A percentile compares a stretch with the other conserved stretches of the same genome.
phyloP scores from a whole-genome alignment of 2,113 vertebrate species.

The Erpornis zantholeuca region DNA sequence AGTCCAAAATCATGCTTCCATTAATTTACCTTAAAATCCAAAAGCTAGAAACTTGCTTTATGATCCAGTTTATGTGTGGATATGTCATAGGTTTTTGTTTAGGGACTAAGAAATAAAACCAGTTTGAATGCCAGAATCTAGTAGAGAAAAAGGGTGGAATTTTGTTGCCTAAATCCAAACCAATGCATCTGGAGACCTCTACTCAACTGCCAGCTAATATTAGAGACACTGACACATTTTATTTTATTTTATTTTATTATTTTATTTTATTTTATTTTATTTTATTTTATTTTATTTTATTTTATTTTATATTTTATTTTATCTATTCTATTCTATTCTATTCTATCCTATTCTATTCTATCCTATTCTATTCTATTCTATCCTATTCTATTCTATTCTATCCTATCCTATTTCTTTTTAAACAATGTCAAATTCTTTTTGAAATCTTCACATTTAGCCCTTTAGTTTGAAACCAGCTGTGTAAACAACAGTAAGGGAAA shows the following conservation, averaged over 20 bases:
- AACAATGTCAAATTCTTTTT: not conserved
- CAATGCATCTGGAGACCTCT: rapidly evolving
- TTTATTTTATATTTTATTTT: too few species aligned
- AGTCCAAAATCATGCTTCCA: rapidly evolving
- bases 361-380: too few species aligned
- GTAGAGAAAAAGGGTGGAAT: not conserved
- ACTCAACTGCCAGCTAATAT: not conserved
- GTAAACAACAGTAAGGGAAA: not conserved
- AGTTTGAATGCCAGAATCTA: not conserved
- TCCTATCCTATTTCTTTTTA: not conserved
- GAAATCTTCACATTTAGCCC: not conserved
- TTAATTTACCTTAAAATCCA: not conserved
- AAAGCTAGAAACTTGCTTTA: not conserved
- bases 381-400: too few species aligned
- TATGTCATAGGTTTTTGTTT: not conserved
- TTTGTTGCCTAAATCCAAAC: not conserved
- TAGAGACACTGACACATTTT: not conserved
- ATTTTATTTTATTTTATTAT: not conserved
- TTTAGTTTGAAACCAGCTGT: not conserved
- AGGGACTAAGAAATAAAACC: not conserved
- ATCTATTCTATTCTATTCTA: too few species aligned
- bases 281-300: too few species aligned
- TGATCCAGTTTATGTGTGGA: not conserved
- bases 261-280: too few species aligned
- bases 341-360: too few species aligned